A percentile compares a stretch with the other conserved stretches of the same genome.
phyloP scores from a whole-genome alignment of 2,797 vertebrate genomes.

The Myoxocephalus aenaeus region DNA sequence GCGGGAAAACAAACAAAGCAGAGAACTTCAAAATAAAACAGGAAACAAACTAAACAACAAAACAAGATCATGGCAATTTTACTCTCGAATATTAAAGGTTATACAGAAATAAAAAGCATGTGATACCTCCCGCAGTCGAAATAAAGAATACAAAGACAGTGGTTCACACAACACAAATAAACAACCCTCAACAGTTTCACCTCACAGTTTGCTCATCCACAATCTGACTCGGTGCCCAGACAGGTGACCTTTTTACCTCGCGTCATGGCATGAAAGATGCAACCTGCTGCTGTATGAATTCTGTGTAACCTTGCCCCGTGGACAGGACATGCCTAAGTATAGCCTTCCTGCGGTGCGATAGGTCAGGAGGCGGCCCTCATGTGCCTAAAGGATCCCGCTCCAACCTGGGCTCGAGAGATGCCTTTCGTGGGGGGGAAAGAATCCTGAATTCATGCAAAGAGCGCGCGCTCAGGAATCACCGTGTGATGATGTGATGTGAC shows the following conservation, averaged over 20 bases:
- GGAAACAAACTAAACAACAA: background rate
- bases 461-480: constrained; percentile 19
- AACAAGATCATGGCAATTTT: background rate
- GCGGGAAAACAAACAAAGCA: background rate
- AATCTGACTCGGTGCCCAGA: constrained; percentile 49
- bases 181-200: constrained; percentile 10
- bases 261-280: constrained; percentile 58
- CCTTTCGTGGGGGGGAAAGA: background rate
- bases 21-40: background rate
- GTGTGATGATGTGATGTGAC: constrained; percentile 54
- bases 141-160: too few relatives aligned
- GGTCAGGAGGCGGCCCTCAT: constrained; percentile 42
- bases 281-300: constrained; percentile 74
- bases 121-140: background rate
- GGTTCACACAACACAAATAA: background rate
- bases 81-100: background rate
- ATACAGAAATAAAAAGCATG: background rate
- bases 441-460: constrained; percentile 26
- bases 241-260: constrained; percentile 69
- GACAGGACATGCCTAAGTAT: constrained; percentile 62
- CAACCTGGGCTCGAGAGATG: constrained; percentile 16
- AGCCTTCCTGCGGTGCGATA: constrained; percentile 44
- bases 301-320: constrained; percentile 65
- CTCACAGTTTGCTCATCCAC: constrained; percentile 35
- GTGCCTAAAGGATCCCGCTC: constrained; percentile 29